Evolutionary conservation across 2,113 vertebrate genomes (phyloP).

Genomic region (Macrotis lagotis): DNA sequence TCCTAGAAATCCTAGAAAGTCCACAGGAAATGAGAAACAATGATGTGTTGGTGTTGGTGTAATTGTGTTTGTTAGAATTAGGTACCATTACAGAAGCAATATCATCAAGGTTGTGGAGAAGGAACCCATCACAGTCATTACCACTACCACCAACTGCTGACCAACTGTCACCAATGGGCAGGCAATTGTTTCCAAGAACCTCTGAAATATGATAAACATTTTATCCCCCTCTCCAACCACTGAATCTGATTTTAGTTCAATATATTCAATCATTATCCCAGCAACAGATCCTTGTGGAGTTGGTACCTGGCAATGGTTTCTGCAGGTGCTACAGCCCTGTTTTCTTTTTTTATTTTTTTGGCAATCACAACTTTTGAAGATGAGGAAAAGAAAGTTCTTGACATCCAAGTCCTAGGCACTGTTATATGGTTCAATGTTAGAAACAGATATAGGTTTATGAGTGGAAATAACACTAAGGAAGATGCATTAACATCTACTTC

Average conservation of each 20-base stretch:
- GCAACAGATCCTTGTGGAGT: not conserved
- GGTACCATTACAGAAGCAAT: too few species aligned
- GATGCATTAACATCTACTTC: not conserved
- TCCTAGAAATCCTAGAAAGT: too few species aligned
- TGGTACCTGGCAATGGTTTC: not conserved
- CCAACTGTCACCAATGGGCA: not conserved
- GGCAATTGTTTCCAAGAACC: not conserved
- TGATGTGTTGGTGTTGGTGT: too few species aligned
- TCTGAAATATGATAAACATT: not conserved
- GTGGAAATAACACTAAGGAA: not conserved
- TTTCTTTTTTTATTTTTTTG: too few species aligned
- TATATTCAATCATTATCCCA: not conserved
- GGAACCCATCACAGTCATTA: too few species aligned
- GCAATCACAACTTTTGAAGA: not conserved
- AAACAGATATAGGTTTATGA: not conserved
- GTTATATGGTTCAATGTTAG: not conserved
- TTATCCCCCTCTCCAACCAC: not conserved
- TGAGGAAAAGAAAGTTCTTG: not conserved
- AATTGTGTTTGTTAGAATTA: too few species aligned
- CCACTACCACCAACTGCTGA: not conserved
- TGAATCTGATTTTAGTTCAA: not conserved
- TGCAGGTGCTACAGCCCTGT: not conserved
- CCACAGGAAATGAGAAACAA: too few species aligned
- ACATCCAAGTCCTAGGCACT: not conserved
- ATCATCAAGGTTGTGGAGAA: too few species aligned